Base-by-base conservation (phyloP, 2,797 vertebrate species). In the Urocyon cinereoargenteus region DNA sequence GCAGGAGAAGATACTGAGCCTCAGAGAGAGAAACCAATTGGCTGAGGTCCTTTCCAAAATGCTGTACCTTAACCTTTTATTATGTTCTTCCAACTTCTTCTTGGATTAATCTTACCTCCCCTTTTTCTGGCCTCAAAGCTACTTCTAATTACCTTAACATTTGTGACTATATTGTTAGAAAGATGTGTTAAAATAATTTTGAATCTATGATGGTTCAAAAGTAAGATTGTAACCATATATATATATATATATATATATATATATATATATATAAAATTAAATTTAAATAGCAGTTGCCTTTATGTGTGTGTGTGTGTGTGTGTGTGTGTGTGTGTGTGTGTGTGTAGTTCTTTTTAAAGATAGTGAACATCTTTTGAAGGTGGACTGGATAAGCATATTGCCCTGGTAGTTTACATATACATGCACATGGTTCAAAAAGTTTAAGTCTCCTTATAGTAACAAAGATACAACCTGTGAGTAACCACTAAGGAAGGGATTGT, bases 171-270 rank as follows among this genome's bases (percentile, higher is more conserved):
- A 59, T 59, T n/a, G 5, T 64, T 87, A 93, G 13, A 31, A 93
- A 93, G 34, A 64, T n/a, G 24, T 64, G 36, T 93, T 86, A 61
- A 78, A 79, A 83, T 83, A 13, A 73, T 81, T 94, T 57, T 62
- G 61, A 96, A 75, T 94, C 24, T n/a, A 53, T 57, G 53, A 57
- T 51, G 66, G 12, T 61, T 96, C 34, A 72, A 82, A 79, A 84
- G 24, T 64, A 84, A 85, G 51, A 24, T 6, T 81, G 40, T 45
- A 45, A 45, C 40, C 9, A 21, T 59, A 7, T 59, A 1, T 61
- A 15, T n/a, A 66, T n/a, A 18, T n/a, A 66, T 9, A 62, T 12
- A 8, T 18, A 45, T 45, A 45, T 45, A 45, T 45, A 40, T 40
- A 40, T 40, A 40, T 40, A 40, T 6, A 40, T 40, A 7, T 6